Evolutionary conservation across 2,113 vertebrate species (phyloP), one percentile per base, ranked within the genome.

Genomic region (Notarius lentiginosus): DNA sequence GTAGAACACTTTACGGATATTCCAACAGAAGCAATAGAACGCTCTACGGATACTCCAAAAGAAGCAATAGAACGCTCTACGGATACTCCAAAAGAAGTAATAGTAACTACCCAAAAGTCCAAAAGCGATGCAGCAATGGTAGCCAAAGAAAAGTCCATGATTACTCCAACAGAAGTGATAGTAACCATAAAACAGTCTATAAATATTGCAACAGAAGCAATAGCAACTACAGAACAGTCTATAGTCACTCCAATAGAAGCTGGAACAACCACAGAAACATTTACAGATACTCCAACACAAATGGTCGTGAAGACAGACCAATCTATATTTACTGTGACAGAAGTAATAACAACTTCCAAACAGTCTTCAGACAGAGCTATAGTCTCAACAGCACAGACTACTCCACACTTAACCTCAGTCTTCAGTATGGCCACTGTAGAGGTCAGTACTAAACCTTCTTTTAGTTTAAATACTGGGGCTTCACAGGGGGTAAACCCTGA

Each of bases 361-460:
- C 66, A 84, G 51, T 70, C 53, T 63, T 12, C 83, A 76, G 27
- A 17, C 7, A 34, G 73, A 12, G 9, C 68, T 53, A 30, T 5
- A 65, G n/a, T 20, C 15, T 41, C 72, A 12, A 73, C 84, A 83
- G 10, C 63, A 55, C 61, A 73, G 70, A 81, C 30, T 17, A 63
- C 18, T 70, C 30, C 70, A 63, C 17, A 47, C 66, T n/a, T 60
- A 82, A 70, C 79, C 65, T 14, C 49, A 65, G 79, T 8, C 10
- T 79, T 65, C 83, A 56, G 51, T 49, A 72, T 49, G 22, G 72
- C 41, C 75, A 79, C 73, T 76, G 5, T 72, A 76, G 89, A 91
- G 86, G 65, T 70, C 79, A 60, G 75, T 22, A 7, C 66, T 79
- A 82, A 84, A 17, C 53, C 88, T 87, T 15, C 15, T 30, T 58